A percentile compares a stretch with the other conserved stretches of the same genome.
These are phyloP conservation scores for Stenotaenia linearis DNA, from an alignment of 2,888 invertebrate species.

Conservation along the genomic window DNA sequence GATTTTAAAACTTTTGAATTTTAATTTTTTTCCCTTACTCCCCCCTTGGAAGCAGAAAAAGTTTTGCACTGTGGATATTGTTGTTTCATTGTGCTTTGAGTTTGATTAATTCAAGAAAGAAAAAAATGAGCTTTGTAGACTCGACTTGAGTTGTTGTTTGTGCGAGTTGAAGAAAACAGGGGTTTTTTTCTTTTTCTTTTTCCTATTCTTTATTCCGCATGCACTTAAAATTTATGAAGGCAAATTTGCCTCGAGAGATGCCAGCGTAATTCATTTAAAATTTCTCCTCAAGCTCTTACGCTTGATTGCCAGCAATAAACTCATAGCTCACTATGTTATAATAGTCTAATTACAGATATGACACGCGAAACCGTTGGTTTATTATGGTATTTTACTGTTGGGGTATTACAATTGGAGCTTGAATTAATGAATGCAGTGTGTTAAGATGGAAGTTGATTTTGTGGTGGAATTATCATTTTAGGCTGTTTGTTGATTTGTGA, in stretches of 20 bases:
- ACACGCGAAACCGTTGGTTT: not conserved
- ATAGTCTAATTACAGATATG: not conserved
- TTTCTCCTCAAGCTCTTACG: not conserved
- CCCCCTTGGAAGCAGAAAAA: too few species aligned
- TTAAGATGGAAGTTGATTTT: too few species aligned
- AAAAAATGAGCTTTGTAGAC: not conserved
- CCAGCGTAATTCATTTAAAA: conserved; percentile 4
- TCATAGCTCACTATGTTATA: not conserved
- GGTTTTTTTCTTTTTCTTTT: not conserved
- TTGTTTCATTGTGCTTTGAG: not conserved
- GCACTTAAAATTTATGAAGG: conserved; percentile 9
- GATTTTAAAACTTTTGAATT: too few species aligned
- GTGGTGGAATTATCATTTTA: too few species aligned
- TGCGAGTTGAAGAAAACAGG: not conserved
- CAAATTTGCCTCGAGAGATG: conserved; percentile 1
- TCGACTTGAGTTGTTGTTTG: not conserved
- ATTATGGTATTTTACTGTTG: not conserved
- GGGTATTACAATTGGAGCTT: not conserved
- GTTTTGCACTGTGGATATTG: too few species aligned
- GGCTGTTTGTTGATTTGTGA: too few species aligned
- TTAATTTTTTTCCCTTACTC: too few species aligned
- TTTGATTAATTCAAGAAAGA: not conserved
- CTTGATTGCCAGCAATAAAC: not conserved
- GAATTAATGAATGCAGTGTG: too few species aligned
- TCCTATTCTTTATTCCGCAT: not conserved